Evolutionary conservation across 2,888 invertebrate species (phyloP).

Genomic region (Lymantria monacha): DNA sequence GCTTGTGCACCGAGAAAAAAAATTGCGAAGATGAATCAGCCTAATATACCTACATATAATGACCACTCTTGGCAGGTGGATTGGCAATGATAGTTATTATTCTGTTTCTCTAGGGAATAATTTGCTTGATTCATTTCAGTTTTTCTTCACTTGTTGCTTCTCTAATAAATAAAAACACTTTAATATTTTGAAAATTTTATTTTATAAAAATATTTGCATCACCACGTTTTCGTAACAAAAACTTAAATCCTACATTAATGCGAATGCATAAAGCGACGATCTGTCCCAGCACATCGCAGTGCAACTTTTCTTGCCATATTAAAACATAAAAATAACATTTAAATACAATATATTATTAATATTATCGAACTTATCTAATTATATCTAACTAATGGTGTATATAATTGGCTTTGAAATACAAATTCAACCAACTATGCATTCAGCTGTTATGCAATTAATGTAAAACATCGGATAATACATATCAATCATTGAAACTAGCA

Average conservation of each 20-base stretch:
- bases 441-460: conserved; percentile 34
- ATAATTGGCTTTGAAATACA: conserved; percentile 21
- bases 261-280: background rate
- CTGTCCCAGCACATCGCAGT: background rate
- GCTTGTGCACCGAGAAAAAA: too few species aligned
- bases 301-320: conserved; percentile 1
- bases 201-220: conserved; percentile 32
- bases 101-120: too few species aligned
- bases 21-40: too few species aligned
- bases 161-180: background rate
- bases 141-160: background rate
- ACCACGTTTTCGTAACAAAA: conserved; percentile 30
- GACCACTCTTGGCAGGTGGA: too few species aligned
- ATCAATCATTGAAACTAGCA: background rate
- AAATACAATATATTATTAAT: conserved; percentile 21
- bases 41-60: too few species aligned
- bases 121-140: too few species aligned
- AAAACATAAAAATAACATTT: conserved; percentile 18
- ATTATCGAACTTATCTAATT: conserved; percentile 18
- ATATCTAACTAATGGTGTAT: conserved; percentile 28
- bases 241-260: conserved; percentile 18
- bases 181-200: conserved; percentile 28
- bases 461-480: conserved; percentile 17
- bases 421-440: conserved; percentile 22
- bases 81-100: too few species aligned